phyloP scores from a whole-genome alignment of 2,113 vertebrate species.

The Girardinichthys multiradiatus region DNA sequence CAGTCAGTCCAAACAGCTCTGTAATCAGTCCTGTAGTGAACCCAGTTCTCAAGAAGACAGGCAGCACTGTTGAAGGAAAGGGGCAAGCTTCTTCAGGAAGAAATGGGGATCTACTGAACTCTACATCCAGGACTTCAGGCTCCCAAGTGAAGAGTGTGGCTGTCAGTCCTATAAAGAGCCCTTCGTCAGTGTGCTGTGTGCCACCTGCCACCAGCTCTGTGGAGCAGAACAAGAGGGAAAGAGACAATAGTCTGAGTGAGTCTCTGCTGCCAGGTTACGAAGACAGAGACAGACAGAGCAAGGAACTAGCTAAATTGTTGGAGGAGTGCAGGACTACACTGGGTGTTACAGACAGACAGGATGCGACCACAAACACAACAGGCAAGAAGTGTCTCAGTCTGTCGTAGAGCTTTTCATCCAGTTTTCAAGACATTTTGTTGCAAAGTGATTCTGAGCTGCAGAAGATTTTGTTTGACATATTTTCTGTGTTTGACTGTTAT shows the following conservation, averaged over 20 bases:
- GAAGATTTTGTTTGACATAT: slow-evolving; percentile 23
- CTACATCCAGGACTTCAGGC: slow-evolving; percentile 36
- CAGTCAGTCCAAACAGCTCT: slow-evolving; percentile 23
- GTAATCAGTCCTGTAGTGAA: slow-evolving; percentile 3
- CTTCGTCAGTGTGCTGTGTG: slow-evolving; percentile 7
- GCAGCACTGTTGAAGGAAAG: slow-evolving; percentile 2
- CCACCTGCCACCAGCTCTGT: slow-evolving; percentile 40
- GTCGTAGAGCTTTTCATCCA: neutral
- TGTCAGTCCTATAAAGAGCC: slow-evolving; percentile 45
- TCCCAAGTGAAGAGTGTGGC: slow-evolving; percentile 31
- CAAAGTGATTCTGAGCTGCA: neutral
- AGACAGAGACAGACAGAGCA: slow-evolving; percentile 15
- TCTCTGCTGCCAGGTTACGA: slow-evolving; percentile 27
- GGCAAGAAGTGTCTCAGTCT: slow-evolving; percentile 49
- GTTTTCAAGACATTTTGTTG: neutral
- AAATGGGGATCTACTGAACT: slow-evolving; percentile 54
- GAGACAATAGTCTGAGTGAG: slow-evolving; percentile 65
- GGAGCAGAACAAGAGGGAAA: slow-evolving; percentile 49
- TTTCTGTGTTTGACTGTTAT: slow-evolving; percentile 39
- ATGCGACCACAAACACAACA: slow-evolving; percentile 42
- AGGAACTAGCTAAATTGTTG: slow-evolving; percentile 68
- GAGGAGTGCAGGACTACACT: slow-evolving; percentile 69
- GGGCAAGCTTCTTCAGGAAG: slow-evolving; percentile 28
- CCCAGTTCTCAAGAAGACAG: slow-evolving; percentile 34
- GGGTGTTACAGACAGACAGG: slow-evolving; percentile 43